Evolutionary conservation across 2,888 invertebrate species (phyloP).

Genomic region (Trissoscelio sp.): DNA sequence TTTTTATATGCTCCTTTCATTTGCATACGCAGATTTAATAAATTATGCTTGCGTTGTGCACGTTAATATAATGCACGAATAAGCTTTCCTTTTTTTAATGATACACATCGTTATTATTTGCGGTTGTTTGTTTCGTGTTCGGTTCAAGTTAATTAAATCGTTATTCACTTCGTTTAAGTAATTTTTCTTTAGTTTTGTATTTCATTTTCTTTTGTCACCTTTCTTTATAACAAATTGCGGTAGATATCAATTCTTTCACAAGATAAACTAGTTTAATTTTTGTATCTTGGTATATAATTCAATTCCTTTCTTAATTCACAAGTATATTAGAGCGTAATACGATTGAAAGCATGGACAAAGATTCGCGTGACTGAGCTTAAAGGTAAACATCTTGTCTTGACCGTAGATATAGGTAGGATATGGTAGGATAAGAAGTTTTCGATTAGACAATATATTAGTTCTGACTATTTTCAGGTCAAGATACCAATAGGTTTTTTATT

Average conservation of each 20-base stretch:
- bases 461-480: slow-evolving; percentile 9
- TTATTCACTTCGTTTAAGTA: neutral
- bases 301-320: slow-evolving; percentile 27
- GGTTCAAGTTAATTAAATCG: slow-evolving; percentile 42
- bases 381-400: slow-evolving; percentile 57
- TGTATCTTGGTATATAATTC: slow-evolving; percentile 12
- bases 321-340: slow-evolving; percentile 47
- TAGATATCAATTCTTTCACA: no score
- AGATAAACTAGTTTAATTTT: slow-evolving; percentile 23
- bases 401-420: slow-evolving; percentile 48
- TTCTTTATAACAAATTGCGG: slow-evolving; percentile 1
- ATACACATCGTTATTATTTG: slow-evolving; percentile 13
- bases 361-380: slow-evolving; percentile 52
- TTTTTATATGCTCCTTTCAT: slow-evolving; percentile 29
- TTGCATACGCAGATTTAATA: slow-evolving; percentile 58
- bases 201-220: slow-evolving; percentile 18
- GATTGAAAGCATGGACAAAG: slow-evolving; percentile 11
- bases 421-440: slow-evolving; percentile 57
- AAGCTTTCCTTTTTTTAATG: slow-evolving; percentile 25
- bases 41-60: slow-evolving; percentile 16
- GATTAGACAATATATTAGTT: slow-evolving; percentile 41
- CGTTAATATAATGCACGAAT: slow-evolving; percentile 28
- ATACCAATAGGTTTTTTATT: slow-evolving; percentile 34
- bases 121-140: neutral
- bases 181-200: slow-evolving; percentile 45